Base-by-base conservation (phyloP, 2,888 invertebrate species). In the Eledone cirrhosa region DNA sequence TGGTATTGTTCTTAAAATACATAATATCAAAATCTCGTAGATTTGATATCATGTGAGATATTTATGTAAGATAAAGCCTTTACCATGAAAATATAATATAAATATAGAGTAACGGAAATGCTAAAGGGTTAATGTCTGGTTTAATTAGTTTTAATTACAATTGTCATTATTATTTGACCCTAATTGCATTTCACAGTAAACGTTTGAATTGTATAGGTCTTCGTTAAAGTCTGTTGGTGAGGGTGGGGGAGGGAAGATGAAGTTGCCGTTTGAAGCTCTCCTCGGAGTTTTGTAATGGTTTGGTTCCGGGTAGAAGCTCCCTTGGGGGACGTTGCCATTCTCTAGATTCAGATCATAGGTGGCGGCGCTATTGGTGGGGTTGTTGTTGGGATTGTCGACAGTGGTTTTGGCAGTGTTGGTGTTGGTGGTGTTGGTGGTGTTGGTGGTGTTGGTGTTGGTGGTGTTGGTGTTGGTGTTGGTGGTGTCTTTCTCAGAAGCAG, bases 281-380 rank as follows among this genome's bases (percentile, higher is more conserved):
- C 72, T 31, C 22, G 72, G 72, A 16, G 31, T 72, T 29, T 72
- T 72, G 31, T 72, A 72, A 72, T 72, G 72, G 41, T 41, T 41
- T n/a, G 33, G 22, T n/a, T 72, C 72, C 5, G 22, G 31, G n/a
- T n/a, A n/a, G 11, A 41, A 41, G 41, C 11, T 41, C 11, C 41
- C 41, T 33, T 72, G 33, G 13, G 72, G 11, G 41, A 41, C 31
- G 72, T 4, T 22, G 8, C 41, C 33, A 19, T 4, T n/a, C 41
- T 41, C n/a, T 19, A 72, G 13, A 31, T 13, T 33, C 22, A 31
- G 72, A 11, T 22, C 31, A 31, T 41, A n/a, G n/a, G 7, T 33
- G 22, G 33, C 19, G 31, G 29, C 67, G 11, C 31, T 16, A 4
- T 19, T n/a, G n/a, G 67, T 67, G 22, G 67, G 19, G n/a, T n/a